phyloP scores from a whole-genome alignment of 2,888 invertebrate genomes.

The Cryptophagus acutangulus region DNA sequence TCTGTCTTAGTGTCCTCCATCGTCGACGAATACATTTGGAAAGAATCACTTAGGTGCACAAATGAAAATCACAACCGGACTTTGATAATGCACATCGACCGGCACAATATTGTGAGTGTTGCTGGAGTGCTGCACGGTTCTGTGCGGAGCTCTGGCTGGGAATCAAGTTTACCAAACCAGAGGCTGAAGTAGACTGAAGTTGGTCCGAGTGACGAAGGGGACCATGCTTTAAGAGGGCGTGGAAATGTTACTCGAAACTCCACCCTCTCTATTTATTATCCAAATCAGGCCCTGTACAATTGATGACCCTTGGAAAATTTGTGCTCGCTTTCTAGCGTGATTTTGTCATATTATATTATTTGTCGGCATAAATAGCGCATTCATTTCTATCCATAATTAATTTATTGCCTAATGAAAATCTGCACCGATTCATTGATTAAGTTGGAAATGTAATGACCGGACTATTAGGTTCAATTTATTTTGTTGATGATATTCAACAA shows the following conservation, averaged over 20 bases:
- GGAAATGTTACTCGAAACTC: constrained; percentile 19
- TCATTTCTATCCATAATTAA: constrained; percentile 40
- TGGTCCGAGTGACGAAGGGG: constrained; percentile 27
- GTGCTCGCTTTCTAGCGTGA: constrained; percentile 36
- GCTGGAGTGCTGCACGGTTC: no score
- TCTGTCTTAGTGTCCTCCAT: constrained; percentile 45
- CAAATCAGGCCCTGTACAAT: constrained; percentile 33
- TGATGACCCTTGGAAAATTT: constrained; percentile 36
- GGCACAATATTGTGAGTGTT: no score
- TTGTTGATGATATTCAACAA: no score
- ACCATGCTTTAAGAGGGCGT: constrained; percentile 33
- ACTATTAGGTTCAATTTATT: no score
- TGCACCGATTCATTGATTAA: no score
- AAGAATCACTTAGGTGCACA: constrained; percentile 7
- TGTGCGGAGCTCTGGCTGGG: no score
- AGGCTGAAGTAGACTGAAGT: constrained; percentile 32
- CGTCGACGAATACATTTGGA: constrained; percentile 27
- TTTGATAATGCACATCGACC: no score
- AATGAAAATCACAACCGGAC: constrained; percentile 7
- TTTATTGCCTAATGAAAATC: no score
- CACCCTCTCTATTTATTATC: constrained; percentile 36
- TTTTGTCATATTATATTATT: constrained; percentile 43
- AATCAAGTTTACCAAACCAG: constrained; percentile 14
- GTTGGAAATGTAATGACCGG: no score
- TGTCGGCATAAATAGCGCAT: constrained; percentile 39